A percentile compares a stretch with the other conserved stretches of the same genome.
Conservation (phyloP, 2,888 invertebrate genomes). For the Limnephilus auricula region DNA sequence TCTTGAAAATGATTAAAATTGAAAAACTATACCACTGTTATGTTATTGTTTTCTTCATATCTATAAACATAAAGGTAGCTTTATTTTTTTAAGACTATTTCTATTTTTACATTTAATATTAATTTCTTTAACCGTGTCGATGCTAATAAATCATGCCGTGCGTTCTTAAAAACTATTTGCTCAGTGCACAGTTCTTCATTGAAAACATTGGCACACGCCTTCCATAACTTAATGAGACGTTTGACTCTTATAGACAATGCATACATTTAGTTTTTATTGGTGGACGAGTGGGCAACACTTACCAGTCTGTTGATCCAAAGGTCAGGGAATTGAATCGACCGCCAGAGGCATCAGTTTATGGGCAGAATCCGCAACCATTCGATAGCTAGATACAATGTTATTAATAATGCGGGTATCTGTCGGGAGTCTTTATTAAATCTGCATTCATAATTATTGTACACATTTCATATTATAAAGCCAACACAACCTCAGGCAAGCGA, state of each 20-base stretch:
- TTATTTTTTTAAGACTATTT: not conserved
- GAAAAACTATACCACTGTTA: no score
- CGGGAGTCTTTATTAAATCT: not conserved
- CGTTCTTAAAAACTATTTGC: not conserved
- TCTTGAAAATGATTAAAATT: no score
- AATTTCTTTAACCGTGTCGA: not conserved
- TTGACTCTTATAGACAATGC: not conserved
- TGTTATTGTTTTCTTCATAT: not conserved
- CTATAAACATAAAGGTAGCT: not conserved
- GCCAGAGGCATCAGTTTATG: not conserved
- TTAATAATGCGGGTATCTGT: not conserved
- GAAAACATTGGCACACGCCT: not conserved
- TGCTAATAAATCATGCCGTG: not conserved
- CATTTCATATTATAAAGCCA: not conserved
- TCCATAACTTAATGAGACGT: slow-evolving; percentile 16
- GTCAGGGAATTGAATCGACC: not conserved
- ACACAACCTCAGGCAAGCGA: not conserved
- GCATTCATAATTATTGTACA: not conserved
- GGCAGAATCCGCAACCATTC: not conserved
- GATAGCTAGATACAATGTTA: not conserved
- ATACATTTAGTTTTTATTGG: not conserved
- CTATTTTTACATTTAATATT: not conserved
- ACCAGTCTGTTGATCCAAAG: not conserved
- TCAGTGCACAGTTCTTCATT: not conserved
- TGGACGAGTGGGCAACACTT: not conserved